These are phyloP conservation scores for Eulithis testata DNA, from an alignment of 2,888 invertebrate species.

Conservation along the genomic window DNA sequence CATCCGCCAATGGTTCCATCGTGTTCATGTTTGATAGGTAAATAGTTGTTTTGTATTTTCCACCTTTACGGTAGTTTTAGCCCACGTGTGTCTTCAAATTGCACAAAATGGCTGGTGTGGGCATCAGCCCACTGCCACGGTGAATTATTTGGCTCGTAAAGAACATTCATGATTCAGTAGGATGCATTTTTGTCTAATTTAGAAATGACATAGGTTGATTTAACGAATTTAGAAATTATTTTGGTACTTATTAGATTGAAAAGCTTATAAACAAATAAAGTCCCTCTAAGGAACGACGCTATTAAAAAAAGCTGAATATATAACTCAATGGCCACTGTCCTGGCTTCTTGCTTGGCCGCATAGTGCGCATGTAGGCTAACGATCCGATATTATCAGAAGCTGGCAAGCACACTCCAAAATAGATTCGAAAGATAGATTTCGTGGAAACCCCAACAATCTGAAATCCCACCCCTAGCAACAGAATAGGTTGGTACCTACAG, in stretches of 20 bases:
- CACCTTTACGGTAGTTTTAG: background rate
- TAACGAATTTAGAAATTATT: too few relatives aligned
- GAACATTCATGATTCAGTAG: background rate
- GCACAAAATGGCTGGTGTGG: background rate
- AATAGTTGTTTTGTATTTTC: background rate
- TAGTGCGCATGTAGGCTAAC: background rate
- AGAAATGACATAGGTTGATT: too few relatives aligned
- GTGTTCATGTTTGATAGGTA: background rate
- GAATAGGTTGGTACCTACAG: too few relatives aligned
- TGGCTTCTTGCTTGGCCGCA: too few relatives aligned
- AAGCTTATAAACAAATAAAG: too few relatives aligned
- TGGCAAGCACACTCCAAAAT: too few relatives aligned
- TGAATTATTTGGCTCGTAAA: background rate
- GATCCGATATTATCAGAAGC: background rate
- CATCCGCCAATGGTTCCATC: too few relatives aligned
- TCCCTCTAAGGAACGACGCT: too few relatives aligned
- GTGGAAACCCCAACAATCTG: conserved; percentile 6
- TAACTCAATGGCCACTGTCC: too few relatives aligned
- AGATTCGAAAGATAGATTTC: background rate
- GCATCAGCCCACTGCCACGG: conserved; percentile 13
- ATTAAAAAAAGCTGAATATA: too few relatives aligned
- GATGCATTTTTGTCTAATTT: conserved; percentile 14
- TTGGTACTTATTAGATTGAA: too few relatives aligned
- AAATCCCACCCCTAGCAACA: conserved; percentile 5
- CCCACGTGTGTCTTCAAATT: conserved; percentile 11